Evolutionary conservation across 2,113 vertebrate species (phyloP).

Genomic region (Jacana jacana): DNA sequence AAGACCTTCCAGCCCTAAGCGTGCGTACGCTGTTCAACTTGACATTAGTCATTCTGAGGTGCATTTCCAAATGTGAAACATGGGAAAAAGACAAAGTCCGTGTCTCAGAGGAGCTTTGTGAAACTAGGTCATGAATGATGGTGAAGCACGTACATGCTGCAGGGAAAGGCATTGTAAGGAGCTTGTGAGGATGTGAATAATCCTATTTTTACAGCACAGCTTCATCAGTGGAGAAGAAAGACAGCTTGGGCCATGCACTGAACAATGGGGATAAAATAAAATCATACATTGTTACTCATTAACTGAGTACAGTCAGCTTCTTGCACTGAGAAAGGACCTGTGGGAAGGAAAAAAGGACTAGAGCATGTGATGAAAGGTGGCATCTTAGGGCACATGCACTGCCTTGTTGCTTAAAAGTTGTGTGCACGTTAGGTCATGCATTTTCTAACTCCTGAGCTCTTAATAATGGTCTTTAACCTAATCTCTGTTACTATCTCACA

Average conservation of each 20-base stretch:
- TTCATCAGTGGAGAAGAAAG: not conserved
- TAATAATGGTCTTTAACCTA: not conserved
- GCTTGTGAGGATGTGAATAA: not conserved
- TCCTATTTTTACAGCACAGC: not conserved
- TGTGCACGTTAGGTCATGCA: not conserved
- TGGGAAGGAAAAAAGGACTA: not conserved
- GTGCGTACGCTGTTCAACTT: accelerated
- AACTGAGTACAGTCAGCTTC: not conserved
- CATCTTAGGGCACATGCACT: not conserved
- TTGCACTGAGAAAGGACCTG: not conserved
- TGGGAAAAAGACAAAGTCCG: not conserved
- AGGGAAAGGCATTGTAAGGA: not conserved
- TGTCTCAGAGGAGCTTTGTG: not conserved
- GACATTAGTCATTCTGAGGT: not conserved
- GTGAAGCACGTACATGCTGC: not conserved
- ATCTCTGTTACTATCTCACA: not conserved
- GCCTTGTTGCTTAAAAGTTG: not conserved
- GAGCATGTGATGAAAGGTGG: not conserved
- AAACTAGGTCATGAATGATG: not conserved
- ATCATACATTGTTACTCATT: not conserved
- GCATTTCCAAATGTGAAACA: not conserved
- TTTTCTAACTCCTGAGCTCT: not conserved
- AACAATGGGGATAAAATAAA: not conserved
- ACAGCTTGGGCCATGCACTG: not conserved
- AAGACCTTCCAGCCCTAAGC: not conserved